phyloP scores from a whole-genome alignment of 2,797 vertebrate genomes.

The Urocyon cinereoargenteus region DNA sequence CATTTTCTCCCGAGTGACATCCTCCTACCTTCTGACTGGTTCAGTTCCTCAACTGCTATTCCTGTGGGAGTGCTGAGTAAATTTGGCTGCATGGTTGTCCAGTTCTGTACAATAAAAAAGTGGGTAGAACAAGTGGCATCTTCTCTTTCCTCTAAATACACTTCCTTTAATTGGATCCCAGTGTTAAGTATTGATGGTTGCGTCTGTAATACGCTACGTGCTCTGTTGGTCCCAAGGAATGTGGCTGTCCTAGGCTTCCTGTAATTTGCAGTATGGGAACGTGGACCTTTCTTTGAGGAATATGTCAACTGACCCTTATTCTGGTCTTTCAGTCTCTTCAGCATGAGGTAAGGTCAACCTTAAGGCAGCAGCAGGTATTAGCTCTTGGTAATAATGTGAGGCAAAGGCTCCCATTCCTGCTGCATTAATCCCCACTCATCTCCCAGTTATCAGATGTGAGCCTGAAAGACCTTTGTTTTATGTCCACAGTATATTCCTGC shows the following conservation, averaged over 20 bases:
- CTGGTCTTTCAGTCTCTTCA: slow-evolving; percentile 7
- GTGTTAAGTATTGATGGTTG: not conserved
- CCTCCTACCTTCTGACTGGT: not conserved
- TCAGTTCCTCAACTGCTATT: slow-evolving; percentile 30
- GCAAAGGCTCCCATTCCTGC: not conserved
- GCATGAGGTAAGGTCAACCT: not conserved
- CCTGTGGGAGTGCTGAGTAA: not conserved
- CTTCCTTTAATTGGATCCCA: not conserved
- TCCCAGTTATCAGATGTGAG: not conserved
- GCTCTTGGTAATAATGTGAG: not conserved
- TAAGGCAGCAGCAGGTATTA: not conserved
- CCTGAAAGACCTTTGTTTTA: not conserved
- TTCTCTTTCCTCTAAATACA: not conserved
- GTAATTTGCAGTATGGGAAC: not conserved
- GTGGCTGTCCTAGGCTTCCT: not conserved
- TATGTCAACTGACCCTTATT: not conserved
- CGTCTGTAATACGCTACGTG: not conserved
- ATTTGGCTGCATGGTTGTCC: not conserved
- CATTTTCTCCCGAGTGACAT: not conserved
- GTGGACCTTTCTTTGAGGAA: not conserved
- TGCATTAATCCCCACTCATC: not conserved
- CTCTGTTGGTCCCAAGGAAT: not conserved
- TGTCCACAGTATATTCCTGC: not conserved
- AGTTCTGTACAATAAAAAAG: not conserved
- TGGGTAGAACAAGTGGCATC: not conserved